Evolutionary conservation across 2,797 vertebrate species (phyloP), one percentile per base, ranked within the genome.

Genomic region (Bovichtus diacanthus): DNA sequence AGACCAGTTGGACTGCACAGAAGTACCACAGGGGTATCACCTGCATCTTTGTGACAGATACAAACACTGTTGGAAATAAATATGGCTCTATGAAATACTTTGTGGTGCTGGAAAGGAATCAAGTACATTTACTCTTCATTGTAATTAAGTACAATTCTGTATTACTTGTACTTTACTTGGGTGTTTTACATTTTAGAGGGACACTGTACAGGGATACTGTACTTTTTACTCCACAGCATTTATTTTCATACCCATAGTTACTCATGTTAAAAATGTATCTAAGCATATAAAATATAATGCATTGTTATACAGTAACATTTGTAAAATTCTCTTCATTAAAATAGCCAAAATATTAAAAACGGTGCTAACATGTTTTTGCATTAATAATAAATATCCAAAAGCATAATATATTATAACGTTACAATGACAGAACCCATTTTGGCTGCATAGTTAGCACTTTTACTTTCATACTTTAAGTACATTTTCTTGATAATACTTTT

Each of bases 11-110:
- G 71, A 76, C 71, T 58, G 59, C 27, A 76, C 53, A 39, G 51
- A 82, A 82, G 36, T 65, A 88, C 83, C 81, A 84, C 72, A 78
- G 81, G 66, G 63, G 64, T 67, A 82, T 89, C 70, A 71, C 72
- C 88, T 90, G 84, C 80, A 64, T 67, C 63, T 47, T 76, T 89
- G 75, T 72, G 84, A 71, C 64, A 76, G 92, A 66, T 92, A 73
- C 15, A 82, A 84, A 73, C 60, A 59, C 64, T 68, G 56, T 34
- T 18, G 55, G 23, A 65, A 73, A 76, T 13, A 49, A 51, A 74
- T 38, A 71, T 34, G 34, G 21, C 43, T 70, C 67, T 58, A 47
- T 66, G 27, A 49, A 68, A 72, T 29, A 56, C 59, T 64, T 82
- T 74, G 74, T 34, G 58, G 72, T 67, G 59, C 15, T 38, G 43